phyloP scores from a whole-genome alignment of 2,888 invertebrate species.

The Geophilus truncorum region DNA sequence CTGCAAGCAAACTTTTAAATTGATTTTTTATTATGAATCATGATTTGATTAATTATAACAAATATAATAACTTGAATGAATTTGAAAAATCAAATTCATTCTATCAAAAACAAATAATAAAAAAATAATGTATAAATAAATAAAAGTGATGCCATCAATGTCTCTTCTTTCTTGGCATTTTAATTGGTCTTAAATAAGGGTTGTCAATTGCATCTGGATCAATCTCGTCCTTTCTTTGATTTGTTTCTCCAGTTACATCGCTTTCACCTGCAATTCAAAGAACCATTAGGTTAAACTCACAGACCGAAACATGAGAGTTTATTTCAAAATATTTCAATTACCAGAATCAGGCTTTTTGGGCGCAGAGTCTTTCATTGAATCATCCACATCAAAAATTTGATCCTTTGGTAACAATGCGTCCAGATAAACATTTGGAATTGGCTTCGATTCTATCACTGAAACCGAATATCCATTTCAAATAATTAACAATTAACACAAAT shows the following conservation, averaged over 20 bases:
- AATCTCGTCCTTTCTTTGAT: not conserved
- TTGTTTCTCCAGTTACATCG: not conserved
- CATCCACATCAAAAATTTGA: constrained; percentile 80
- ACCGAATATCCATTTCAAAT: no score
- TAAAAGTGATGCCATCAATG: no score
- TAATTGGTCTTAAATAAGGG: constrained; percentile 61
- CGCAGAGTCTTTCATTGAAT: constrained; percentile 22
- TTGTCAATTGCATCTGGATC: constrained; percentile 60
- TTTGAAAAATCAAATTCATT: no score
- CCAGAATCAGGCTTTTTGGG: not conserved
- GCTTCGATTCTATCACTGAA: constrained; percentile 85
- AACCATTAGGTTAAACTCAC: no score
- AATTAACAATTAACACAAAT: constrained; percentile 36
- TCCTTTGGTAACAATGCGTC: constrained; percentile 84
- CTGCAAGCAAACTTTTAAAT: no score
- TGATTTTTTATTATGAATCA: no score
- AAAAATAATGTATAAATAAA: no score
- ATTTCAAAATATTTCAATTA: no score
- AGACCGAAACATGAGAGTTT: no score
- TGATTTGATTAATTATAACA: no score
- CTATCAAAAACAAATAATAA: no score
- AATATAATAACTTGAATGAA: no score
- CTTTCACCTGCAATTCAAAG: not conserved
- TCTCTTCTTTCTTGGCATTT: constrained; percentile 45
- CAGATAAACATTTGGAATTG: constrained; percentile 71